Evolutionary conservation across 1,140 invertebrate species (phyloP).

Genomic region (Metaphire vulgaris): DNA sequence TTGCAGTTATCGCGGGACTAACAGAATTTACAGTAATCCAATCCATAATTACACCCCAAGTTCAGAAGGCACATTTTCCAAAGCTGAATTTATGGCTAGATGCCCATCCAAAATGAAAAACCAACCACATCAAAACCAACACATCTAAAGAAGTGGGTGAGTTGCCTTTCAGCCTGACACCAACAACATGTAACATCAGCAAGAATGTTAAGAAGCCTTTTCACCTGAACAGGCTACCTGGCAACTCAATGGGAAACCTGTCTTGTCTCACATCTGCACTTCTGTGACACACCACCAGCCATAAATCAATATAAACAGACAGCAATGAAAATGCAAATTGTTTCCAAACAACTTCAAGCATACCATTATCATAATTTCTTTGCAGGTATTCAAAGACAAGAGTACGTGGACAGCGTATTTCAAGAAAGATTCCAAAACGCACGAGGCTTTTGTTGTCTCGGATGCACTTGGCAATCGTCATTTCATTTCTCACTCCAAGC

Average conservation of each 20-base stretch:
- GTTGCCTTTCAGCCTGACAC: neutral
- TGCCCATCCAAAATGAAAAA: no score
- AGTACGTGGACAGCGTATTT: slow-evolving; percentile 91
- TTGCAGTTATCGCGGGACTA: no score
- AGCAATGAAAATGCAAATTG: neutral
- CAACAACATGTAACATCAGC: neutral
- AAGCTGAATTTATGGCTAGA: no score
- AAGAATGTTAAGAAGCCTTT: neutral
- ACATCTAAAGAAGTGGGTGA: no score
- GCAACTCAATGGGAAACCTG: neutral
- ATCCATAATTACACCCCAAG: no score
- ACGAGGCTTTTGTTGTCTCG: slow-evolving; percentile 86
- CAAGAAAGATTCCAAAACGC: slow-evolving; percentile 84
- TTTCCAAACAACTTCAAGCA: no score
- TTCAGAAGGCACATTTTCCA: no score
- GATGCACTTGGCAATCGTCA: slow-evolving; percentile 88
- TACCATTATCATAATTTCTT: slow-evolving; percentile 78
- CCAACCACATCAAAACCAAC: no score
- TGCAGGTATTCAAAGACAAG: slow-evolving; percentile 85
- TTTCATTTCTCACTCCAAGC: slow-evolving; percentile 94
- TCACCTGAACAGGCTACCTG: neutral
- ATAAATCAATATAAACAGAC: neutral
- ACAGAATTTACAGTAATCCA: no score
- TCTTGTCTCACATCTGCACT: no score
- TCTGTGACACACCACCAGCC: neutral